Percentiles rank a stretch among this genome's conserved stretches.
Evolutionary conservation across 1,140 invertebrate species (phyloP).

Genomic region (Mesaphorura yosii): DNA sequence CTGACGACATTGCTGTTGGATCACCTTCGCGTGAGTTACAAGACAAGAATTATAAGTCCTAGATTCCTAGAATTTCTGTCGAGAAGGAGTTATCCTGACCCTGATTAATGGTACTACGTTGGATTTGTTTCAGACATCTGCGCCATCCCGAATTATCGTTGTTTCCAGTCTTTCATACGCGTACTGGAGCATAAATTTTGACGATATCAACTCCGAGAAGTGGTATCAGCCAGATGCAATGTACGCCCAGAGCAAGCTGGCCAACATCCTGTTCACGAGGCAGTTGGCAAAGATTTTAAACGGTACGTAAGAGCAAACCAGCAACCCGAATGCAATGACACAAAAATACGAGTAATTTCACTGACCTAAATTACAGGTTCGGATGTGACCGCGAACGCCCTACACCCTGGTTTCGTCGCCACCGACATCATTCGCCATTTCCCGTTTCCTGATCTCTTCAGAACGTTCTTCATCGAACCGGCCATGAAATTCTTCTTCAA

Average conservation of each 20-base stretch:
- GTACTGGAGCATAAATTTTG: slow-evolving; percentile 56
- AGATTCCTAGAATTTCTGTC: slow-evolving; percentile 47
- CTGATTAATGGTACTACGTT: no score
- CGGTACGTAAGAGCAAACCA: slow-evolving; percentile 40
- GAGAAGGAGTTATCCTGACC: neutral
- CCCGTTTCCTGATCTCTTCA: slow-evolving; percentile 43
- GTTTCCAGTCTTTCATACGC: slow-evolving; percentile 60
- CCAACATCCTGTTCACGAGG: slow-evolving; percentile 68
- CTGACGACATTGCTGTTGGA: slow-evolving; percentile 71
- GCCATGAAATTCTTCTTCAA: slow-evolving; percentile 66
- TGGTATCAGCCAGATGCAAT: slow-evolving; percentile 55
- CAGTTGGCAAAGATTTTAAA: slow-evolving; percentile 60
- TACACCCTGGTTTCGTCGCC: slow-evolving; percentile 77
- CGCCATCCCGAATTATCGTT: slow-evolving; percentile 64
- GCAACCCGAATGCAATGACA: neutral
- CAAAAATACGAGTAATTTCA: neutral
- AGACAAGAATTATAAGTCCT: no score
- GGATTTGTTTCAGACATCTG: slow-evolving; percentile 54
- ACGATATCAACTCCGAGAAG: slow-evolving; percentile 61
- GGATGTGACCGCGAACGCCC: slow-evolving; percentile 64
- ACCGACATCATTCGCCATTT: slow-evolving; percentile 70
- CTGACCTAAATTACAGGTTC: slow-evolving; percentile 43
- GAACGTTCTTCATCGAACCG: slow-evolving; percentile 51
- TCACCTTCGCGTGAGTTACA: no score
- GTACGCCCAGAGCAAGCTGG: slow-evolving; percentile 80